Evolutionary conservation across 2,888 invertebrate genomes (phyloP), one percentile per base, ranked within the genome.

Genomic region (Conchocele bisecta): DNA sequence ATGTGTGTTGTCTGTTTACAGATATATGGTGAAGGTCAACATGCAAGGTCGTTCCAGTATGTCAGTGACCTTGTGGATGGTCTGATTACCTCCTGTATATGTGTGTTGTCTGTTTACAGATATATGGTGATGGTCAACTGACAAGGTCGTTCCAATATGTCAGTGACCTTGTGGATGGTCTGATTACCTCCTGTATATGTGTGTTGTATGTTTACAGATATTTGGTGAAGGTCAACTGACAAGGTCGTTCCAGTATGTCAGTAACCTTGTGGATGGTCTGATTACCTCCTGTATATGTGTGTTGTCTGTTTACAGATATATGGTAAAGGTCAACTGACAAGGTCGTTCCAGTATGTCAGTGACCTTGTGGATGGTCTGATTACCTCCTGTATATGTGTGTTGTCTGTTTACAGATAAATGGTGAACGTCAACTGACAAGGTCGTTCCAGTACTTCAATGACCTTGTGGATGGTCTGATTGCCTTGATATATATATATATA

Each of bases 391-490:
- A n/a, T n/a, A n/a, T n/a, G n/a, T n/a, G n/a, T n/a, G n/a, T n/a
- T n/a, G n/a, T n/a, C n/a, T n/a, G n/a, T n/a, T 29, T 60, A 24
- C 84, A 93, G 93, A 89, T 93, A 22, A 93, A 93, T 84, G 93
- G 93, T 11, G 88, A 91, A 50, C 93, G 93, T 6, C 85, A 89
- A 15, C 93, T 93, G 86, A 93, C 99, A 0, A 93, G 99, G 59
- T 99, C 99, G 0, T 99, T 99, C 92, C 99, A 99, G 92, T 99
- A 98, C 89, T 97, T 99, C 13, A 96, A 96, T 9, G 99, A 99
- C 93, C 93, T 99, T 81, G 97, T 99, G 0, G 97, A 98, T 86
- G 99, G 99, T 0, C 92, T 99, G 53, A 93, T 98, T 37, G 93
- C 94, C 0, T 92, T 99, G 50, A 99, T 99, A 99, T 95, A 95